Evolutionary conservation across 2,888 invertebrate genomes (phyloP), one percentile per base, ranked within the genome.

Genomic region (Rhaphigaster nebulosa): DNA sequence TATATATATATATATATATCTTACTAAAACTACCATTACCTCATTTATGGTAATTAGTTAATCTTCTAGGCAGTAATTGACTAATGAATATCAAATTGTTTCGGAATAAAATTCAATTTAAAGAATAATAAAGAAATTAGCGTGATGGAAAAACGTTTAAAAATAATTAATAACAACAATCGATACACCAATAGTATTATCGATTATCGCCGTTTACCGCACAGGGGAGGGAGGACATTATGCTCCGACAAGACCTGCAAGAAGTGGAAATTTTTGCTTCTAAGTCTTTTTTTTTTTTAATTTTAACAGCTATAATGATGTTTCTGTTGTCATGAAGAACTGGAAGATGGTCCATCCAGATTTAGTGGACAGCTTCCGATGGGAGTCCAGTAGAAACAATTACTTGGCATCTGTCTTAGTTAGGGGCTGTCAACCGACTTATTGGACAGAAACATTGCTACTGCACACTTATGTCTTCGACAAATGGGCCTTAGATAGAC

Each of bases 321-420:
- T 60, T 60, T 13, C 15, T 29, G n/a, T 29, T 65, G 65, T 65
- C 65, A n/a, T 26, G 29, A 20, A 38, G 34, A 70, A 70, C 34
- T 70, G 8, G 18, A 70, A 18, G 34, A 20, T 6, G 70, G 34
- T 20, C 34, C 20, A 70, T 70, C 70, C 70, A 70, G 70, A 34
- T 34, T 34, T 34, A 15, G 6, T 20, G 20, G 34, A 34, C 34
- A 15, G 65, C 6, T 34, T 70, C 34, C 70, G 6, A 70, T 70
- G 34, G 18, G 70, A 70, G 34, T 34, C 34, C 34, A 70, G 70
- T 34, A 20, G 34, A 70, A 70, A 84, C 84, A 84, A 84, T 84
- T 84, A 45, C 84, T n/a, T 13, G n/a, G 41, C 34, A 84, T 84
- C 84, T 84, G 84, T 84, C 84, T 84, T 84, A 45, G 84, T 84